phyloP scores from a whole-genome alignment of 2,797 vertebrate genomes.

The Anguilla anguilla region DNA sequence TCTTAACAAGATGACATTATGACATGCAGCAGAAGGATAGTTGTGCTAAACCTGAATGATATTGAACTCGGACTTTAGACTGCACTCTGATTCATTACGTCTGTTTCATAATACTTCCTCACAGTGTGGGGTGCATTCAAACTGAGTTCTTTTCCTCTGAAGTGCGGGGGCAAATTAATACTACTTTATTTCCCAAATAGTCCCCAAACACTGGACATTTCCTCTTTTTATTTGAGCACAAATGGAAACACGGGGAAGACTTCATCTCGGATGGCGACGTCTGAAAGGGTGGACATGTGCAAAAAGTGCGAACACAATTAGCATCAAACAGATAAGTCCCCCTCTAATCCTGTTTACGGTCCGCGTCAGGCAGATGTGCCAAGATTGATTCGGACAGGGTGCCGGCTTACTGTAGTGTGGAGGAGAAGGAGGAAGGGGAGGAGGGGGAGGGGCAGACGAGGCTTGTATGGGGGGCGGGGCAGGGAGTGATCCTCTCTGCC shows the following conservation, averaged over 20 bases:
- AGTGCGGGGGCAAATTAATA: conserved; percentile 60
- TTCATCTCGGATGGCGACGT: conserved; percentile 61
- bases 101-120: conserved; percentile 61
- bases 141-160: conserved; percentile 65
- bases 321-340: conserved; percentile 87
- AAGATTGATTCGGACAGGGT: conserved; percentile 85
- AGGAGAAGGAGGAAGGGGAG: conserved; percentile 39
- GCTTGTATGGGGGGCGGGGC: conserved; percentile 67
- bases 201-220: conserved; percentile 27
- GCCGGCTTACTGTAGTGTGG: conserved; percentile 80
- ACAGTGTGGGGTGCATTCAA: conserved; percentile 64
- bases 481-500: conserved; percentile 60
- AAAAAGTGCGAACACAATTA: conserved; percentile 86
- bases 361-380: conserved; percentile 86
- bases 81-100: conserved; percentile 18
- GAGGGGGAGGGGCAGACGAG: not conserved
- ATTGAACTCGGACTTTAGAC: not conserved
- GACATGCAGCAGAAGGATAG: not conserved
- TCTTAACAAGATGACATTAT: not conserved
- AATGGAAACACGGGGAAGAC: conserved; percentile 42
- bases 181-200: conserved; percentile 55
- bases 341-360: conserved; percentile 89
- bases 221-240: conserved; percentile 47
- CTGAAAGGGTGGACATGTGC: conserved; percentile 79
- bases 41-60: not conserved